Base-by-base conservation (phyloP, 2,888 invertebrate species). In the Peribatodes rhomboidaria region DNA sequence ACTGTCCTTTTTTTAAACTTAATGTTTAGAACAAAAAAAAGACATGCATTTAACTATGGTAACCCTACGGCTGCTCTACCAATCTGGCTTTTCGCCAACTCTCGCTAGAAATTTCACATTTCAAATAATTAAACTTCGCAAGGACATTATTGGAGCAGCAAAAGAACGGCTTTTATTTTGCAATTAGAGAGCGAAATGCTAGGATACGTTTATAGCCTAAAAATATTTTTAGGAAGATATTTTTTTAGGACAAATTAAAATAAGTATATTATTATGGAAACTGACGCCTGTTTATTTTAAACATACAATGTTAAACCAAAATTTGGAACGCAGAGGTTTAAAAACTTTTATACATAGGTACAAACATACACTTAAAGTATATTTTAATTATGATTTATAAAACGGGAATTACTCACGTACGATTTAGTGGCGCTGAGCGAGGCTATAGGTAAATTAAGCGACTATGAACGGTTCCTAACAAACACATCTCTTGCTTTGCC, bases 61-160 rank as follows among this genome's bases (percentile, higher is more conserved):
- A 64, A 64, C 62, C 66, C 67, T 62, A 42, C 33, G 6, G 20
- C n/a, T 22, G 20, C 8, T 37, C 20, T 14, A 37, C 46, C 41
- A 60, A 69, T 61, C 59, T 82, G 83, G 83, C 79, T 31, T 27
- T 9, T 37, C 31, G 83, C 84, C 83, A 84, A 72, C 59, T 57
- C 33, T 52, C 56, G 72, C 76, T 72, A 76, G 76, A 73, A 75
- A 78, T 75, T 76, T 76, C 76, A 74, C 79, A 76, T 80, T 80
- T 77, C 69, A 81, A 83, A 83, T 82, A 84, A 83, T 84, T 83
- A 84, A 80, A 81, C 74, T 71, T 69, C 69, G 61, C 71, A 65
- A 70, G 69, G 68, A 72, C 72, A 64, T 69, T 70, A 71, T 68
- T 66, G 65, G 65, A 67, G 58, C 53, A 46, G 55, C 61, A 50